Conservation (phyloP, 2,797 vertebrate species). For the Sebastes diploproa region DNA sequence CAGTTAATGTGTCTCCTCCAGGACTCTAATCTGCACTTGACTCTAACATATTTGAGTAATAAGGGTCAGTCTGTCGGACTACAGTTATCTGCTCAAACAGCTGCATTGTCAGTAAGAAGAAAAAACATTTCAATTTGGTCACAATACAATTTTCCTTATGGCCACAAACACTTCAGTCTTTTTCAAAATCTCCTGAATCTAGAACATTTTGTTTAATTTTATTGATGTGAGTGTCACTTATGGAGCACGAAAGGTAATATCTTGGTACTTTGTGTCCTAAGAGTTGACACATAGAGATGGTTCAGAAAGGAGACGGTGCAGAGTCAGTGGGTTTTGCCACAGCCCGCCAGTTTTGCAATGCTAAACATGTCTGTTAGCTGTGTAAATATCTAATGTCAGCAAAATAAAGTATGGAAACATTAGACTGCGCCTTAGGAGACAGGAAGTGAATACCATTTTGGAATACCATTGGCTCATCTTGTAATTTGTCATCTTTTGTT, state of each 20-base stretch:
- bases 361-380: rapidly evolving
- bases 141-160: not conserved
- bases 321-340: rapidly evolving
- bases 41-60: not conserved
- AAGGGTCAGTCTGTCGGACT: not conserved
- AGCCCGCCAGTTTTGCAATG: no score
- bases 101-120: not conserved
- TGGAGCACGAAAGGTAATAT: not conserved
- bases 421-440: not conserved
- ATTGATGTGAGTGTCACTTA: no score
- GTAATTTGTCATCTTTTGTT: not conserved
- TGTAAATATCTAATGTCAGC: no score
- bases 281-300: no score
- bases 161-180: not conserved
- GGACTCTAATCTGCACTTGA: not conserved
- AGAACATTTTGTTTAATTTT: no score
- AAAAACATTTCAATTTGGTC: not conserved
- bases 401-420: not conserved
- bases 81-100: not conserved
- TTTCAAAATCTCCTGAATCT: no score
- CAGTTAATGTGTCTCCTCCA: slow-evolving; percentile 1
- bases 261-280: not conserved
- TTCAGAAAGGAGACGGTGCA: no score
- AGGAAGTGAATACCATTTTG: no score
- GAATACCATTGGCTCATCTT: not conserved